These are phyloP conservation scores for Rhopalosiphum nymphaeae DNA, from an alignment of 2,888 invertebrate species.

Conservation along the genomic window DNA sequence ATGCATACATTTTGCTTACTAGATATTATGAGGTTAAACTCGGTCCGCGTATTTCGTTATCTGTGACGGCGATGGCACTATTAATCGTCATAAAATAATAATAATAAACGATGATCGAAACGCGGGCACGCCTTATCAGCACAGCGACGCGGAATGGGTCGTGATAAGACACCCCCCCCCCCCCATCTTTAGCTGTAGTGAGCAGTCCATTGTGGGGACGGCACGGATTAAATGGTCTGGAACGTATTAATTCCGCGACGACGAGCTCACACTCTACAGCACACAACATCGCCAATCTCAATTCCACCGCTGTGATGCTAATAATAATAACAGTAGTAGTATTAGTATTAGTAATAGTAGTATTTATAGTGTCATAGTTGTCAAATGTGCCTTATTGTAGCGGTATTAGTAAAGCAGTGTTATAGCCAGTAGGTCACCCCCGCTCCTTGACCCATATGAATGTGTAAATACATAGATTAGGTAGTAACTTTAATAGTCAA, in stretches of 20 bases:
- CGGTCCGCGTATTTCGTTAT: slow-evolving; percentile 37
- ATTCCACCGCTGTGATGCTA: neutral
- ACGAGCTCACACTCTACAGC: neutral
- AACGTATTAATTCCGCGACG: slow-evolving; percentile 64
- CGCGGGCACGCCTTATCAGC: slow-evolving; percentile 38
- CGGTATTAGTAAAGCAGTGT: neutral
- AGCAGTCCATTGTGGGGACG: neutral
- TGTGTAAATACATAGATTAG: neutral
- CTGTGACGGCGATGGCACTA: neutral
- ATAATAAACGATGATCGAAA: neutral
- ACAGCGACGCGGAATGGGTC: slow-evolving; percentile 52
- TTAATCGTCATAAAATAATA: slow-evolving; percentile 26
- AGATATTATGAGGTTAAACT: slow-evolving; percentile 15
- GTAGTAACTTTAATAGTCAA: neutral
- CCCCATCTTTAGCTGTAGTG: neutral
- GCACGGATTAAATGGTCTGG: slow-evolving; percentile 58
- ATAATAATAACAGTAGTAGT: no score
- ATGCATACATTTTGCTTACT: neutral
- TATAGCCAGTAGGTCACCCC: neutral
- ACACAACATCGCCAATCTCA: neutral
- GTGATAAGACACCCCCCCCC: slow-evolving; percentile 37
- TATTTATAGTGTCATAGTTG: slow-evolving; percentile 3
- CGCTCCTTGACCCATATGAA: neutral
- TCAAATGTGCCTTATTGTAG: neutral
- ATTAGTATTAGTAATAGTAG: no score